Evolutionary conservation across 2,888 invertebrate species (phyloP).

Genomic region (Limnephilus auricula): DNA sequence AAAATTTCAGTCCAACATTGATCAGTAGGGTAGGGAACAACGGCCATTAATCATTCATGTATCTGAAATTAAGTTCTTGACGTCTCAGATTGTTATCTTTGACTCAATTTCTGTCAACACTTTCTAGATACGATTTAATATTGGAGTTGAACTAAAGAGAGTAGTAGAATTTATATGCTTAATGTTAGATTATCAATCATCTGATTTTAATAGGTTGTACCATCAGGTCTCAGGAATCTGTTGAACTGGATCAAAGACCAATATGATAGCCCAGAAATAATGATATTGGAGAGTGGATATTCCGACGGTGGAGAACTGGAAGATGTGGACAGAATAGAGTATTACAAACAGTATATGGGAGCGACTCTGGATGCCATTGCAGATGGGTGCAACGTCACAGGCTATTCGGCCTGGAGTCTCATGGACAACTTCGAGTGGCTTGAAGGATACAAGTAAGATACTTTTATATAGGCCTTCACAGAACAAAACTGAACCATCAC

Average conservation of each 20-base stretch:
- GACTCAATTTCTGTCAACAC: no score
- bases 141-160: not conserved
- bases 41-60: no score
- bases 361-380: constrained; percentile 68
- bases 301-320: constrained; percentile 72
- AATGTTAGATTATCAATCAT: not conserved
- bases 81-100: no score
- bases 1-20: no score
- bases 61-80: no score
- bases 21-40: no score
- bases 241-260: constrained; percentile 78
- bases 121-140: no score
- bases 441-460: constrained; percentile 77
- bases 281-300: constrained; percentile 81
- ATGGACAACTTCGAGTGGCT: constrained; percentile 83
- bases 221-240: constrained; percentile 76
- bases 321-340: constrained; percentile 69
- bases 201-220: constrained; percentile 70
- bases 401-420: constrained; percentile 71
- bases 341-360: constrained; percentile 67
- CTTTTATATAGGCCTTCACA: no score
- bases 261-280: constrained; percentile 77
- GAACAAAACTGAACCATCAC: no score
- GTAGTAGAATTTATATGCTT: not conserved
- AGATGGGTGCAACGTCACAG: constrained; percentile 68